Evolutionary conservation across 2,888 invertebrate species (phyloP).

Genomic region (Tenodera sinensis): DNA sequence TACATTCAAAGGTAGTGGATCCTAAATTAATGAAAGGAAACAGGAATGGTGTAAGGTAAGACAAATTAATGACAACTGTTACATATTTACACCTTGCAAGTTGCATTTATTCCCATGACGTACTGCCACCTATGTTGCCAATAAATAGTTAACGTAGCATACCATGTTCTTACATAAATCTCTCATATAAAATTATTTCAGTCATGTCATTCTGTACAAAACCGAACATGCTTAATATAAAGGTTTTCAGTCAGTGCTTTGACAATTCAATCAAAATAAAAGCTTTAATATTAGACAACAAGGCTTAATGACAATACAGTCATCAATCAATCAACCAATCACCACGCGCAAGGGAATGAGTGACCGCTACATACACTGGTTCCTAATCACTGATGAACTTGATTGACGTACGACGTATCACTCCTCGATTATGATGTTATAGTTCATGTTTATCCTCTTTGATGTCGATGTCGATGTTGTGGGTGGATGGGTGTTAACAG

Average conservation of each 20-base stretch:
- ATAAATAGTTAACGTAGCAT: background rate
- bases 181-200: background rate
- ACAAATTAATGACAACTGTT: slow-evolving; percentile 7
- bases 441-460: slow-evolving; percentile 16
- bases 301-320: slow-evolving; percentile 11
- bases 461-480: slow-evolving; percentile 14
- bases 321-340: background rate
- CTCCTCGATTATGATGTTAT: slow-evolving; percentile 5
- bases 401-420: background rate
- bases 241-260: background rate
- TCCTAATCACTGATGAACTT: slow-evolving; percentile 14
- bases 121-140: slow-evolving; percentile 11
- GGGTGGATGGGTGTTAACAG: background rate
- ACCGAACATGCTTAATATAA: background rate
- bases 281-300: background rate
- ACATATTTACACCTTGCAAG: slow-evolving; percentile 25
- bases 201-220: background rate
- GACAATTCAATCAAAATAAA: background rate
- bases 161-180: background rate
- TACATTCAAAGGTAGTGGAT: too few relatives aligned
- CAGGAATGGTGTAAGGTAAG: background rate
- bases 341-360: slow-evolving; percentile 21
- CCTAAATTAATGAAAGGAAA: too few relatives aligned
- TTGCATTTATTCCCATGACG: slow-evolving; percentile 26
- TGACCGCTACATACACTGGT: slow-evolving; percentile 22